Evolutionary conservation across 2,797 vertebrate species (phyloP).

Genomic region (Pygocentrus nattereri): DNA sequence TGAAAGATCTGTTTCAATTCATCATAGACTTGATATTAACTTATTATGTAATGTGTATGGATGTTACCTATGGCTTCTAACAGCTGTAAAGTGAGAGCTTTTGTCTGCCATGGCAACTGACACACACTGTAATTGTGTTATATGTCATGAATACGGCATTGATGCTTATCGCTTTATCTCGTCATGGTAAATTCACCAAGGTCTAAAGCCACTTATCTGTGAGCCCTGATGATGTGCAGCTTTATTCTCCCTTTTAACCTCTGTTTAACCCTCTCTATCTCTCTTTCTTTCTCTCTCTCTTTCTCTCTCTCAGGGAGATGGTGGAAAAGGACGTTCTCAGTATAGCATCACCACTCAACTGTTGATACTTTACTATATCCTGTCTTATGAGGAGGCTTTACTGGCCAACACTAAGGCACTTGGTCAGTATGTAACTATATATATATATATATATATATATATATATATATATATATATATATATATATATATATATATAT

Average conservation of each 20-base stretch:
- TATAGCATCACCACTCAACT: slow-evolving; percentile 95
- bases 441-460: too few species aligned
- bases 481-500: too few species aligned
- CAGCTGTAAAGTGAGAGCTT: neutral
- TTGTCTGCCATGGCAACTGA: neutral
- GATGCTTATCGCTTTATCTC: slow-evolving; percentile 4
- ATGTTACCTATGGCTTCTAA: neutral
- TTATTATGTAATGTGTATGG: neutral
- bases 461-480: too few species aligned
- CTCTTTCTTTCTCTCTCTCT: slow-evolving; percentile 41
- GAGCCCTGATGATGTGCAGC: neutral
- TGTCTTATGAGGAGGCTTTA: slow-evolving; percentile 96
- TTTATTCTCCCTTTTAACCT: too few species aligned
- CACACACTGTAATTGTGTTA: slow-evolving; percentile 16
- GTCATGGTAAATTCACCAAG: neutral
- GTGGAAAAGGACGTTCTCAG: slow-evolving; percentile 74
- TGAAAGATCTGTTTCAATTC: neutral
- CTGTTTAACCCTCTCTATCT: too few species aligned
- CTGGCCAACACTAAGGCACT: slow-evolving; percentile 93
- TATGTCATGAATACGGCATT: slow-evolving; percentile 26
- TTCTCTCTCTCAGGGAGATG: slow-evolving; percentile 78
- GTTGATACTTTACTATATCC: slow-evolving; percentile 94
- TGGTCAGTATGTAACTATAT: slow-evolving; percentile 81
- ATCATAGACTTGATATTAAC: neutral
- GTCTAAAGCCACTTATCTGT: slow-evolving; percentile 21